Percentiles rank a stretch among this genome's conserved stretches.
Conservation (phyloP, 2,797 vertebrate genomes). For the Eurystomus glaucurus region DNA sequence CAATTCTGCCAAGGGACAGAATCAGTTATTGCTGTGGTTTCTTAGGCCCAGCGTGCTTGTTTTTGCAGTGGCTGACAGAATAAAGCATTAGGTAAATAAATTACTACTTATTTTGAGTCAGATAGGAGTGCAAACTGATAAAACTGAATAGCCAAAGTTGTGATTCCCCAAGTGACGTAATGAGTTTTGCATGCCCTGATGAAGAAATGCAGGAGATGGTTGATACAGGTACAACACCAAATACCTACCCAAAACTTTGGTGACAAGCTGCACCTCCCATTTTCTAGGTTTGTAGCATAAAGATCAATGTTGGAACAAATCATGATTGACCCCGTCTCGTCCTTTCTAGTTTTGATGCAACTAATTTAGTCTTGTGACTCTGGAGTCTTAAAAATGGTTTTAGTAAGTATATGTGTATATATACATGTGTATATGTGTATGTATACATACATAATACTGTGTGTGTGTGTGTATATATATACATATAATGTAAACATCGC, state of each 20-base stretch:
- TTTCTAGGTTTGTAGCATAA: neutral
- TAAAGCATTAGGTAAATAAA: neutral
- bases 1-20: neutral
- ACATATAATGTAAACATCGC: neutral
- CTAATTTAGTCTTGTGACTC: neutral
- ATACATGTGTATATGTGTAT: too few species aligned
- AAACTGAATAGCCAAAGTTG: neutral
- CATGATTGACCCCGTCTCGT: accelerated
- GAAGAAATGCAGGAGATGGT: neutral
- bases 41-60: accelerated
- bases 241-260: neutral
- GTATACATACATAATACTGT: too few species aligned
- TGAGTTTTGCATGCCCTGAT: neutral
- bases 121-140: neutral
- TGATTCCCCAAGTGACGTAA: neutral
- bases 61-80: neutral
- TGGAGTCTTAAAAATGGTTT: neutral
- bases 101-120: neutral
- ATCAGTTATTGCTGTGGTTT: neutral
- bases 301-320: neutral
- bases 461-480: too few species aligned
- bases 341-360: neutral
- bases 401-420: neutral
- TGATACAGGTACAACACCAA: neutral
- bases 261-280: neutral